Conservation (phyloP, 1,140 invertebrate genomes). For the Portunus trituberculatus region DNA sequence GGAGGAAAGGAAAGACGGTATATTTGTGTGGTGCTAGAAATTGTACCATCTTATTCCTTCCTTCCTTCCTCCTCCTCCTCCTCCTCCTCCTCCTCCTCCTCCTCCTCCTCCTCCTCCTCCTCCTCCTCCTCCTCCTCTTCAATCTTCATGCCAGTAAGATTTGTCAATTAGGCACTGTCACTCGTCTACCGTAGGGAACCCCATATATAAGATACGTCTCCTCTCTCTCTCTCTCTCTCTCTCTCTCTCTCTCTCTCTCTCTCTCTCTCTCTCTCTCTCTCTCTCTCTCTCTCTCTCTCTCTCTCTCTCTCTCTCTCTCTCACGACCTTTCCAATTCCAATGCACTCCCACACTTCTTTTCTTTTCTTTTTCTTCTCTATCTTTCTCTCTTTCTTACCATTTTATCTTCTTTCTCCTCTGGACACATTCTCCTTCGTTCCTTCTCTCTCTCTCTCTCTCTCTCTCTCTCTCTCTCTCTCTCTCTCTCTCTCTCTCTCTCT, state of each 20-base stretch:
- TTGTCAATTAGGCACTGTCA: no score
- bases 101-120: no score
- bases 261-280: slow-evolving; percentile 32
- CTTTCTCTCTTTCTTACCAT: background rate
- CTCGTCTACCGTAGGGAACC: no score
- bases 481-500: slow-evolving; percentile 25
- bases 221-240: slow-evolving; percentile 32
- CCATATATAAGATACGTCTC: no score
- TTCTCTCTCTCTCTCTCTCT: background rate
- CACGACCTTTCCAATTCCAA: no score
- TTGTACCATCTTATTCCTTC: no score
- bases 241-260: slow-evolving; percentile 34
- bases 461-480: slow-evolving; percentile 31
- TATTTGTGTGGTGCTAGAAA: no score
- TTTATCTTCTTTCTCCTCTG: background rate
- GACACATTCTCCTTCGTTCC: background rate
- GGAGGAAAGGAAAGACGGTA: no score
- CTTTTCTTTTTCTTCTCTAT: background rate
- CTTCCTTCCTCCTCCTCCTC: background rate
- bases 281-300: slow-evolving; percentile 31
- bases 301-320: slow-evolving; percentile 2
- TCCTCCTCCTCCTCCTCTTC: no score
- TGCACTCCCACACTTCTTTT: no score
- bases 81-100: background rate
- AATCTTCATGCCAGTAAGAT: no score